Base-by-base conservation (phyloP, 1,140 invertebrate species). In the Trachymyrmex cornetzi region DNA sequence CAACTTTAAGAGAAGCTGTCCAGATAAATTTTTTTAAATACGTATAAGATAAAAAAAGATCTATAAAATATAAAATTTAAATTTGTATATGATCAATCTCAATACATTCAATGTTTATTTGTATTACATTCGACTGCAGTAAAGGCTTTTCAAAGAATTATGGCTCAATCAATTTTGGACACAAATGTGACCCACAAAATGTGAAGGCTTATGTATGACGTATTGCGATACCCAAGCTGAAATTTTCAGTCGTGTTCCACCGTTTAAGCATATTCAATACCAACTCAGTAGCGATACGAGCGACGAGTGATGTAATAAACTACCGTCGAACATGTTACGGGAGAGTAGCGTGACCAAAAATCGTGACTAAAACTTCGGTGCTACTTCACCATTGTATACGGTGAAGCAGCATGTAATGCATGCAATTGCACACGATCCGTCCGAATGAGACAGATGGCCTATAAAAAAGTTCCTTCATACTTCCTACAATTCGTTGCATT, bases 381-480 rank as follows among this genome's bases (percentile, higher is more conserved):
- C 24, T 55, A 59, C 55, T 48, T 24, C 63, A 34, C 27, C 27
- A 50, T 38, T 38, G 34, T 74, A 74, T n/a, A 67, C 11, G 48
- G 61, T 48, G 24, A 30, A 19, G 38, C 12, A 48, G 30, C 34
- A n/a, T 72, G 22, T 72, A 71, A 82, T 14, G 53, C 38, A 24
- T 48, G 24, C 63, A 55, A 55, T 79, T 79, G 34, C 11, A n/a
- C 64, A 12, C 12, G n/a, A 74, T 74, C 24, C 74, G 14, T 82
- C 22, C 79, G 16, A 16, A 38, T 12, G 22, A 59, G 4, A 71
- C 2, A 19, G 38, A 34, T 38, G 14, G 24, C 19, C 55, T 38
- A 84, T 63, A 48, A 75, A 84, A 44, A 82, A 84, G 53, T 48
- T 82, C 11, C n/a, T 82, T 82, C 57, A 82, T 81, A 44, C 38